Conservation (phyloP, 1,140 invertebrate species). For the Drosophila bocki region DNA sequence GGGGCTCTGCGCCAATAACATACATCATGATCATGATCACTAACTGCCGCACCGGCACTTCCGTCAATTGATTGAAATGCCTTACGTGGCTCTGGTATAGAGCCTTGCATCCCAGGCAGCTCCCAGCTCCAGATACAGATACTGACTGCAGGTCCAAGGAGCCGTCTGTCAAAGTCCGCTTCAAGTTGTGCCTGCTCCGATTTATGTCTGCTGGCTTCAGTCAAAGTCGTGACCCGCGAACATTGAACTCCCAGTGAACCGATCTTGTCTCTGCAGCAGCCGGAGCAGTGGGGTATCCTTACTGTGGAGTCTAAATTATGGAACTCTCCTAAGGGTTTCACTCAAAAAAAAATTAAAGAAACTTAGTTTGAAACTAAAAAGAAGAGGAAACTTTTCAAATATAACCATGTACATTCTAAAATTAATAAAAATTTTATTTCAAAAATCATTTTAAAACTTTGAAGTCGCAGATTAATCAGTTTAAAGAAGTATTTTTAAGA, state of each 20-base stretch:
- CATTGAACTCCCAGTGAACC: conserved; percentile 65
- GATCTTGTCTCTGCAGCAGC: conserved; percentile 41
- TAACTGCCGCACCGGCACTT: conserved; percentile 50
- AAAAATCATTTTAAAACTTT: not conserved
- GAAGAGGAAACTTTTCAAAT: too few relatives aligned
- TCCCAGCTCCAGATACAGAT: conserved; percentile 10
- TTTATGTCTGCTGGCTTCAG: conserved; percentile 51
- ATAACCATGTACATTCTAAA: too few relatives aligned
- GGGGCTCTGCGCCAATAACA: conserved; percentile 51
- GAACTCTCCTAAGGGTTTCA: conserved; percentile 2
- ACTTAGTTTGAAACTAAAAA: not conserved
- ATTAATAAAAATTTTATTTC: too few relatives aligned
- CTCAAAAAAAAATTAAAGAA: not conserved
- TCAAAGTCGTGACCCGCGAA: conserved; percentile 75
- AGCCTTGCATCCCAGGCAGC: not conserved
- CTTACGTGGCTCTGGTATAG: conserved; percentile 20
- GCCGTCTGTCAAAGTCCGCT: conserved; percentile 42
- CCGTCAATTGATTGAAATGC: conserved; percentile 56
- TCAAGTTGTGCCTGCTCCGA: conserved; percentile 52
- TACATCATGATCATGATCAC: conserved; percentile 53
- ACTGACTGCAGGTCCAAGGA: conserved; percentile 7
- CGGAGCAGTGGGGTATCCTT: conserved; percentile 11
- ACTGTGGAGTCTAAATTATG: conserved; percentile 9
- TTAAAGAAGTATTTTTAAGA: not conserved
- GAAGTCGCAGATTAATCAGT: not conserved